These are phyloP conservation scores for Zaprionus gabonicus DNA, from an alignment of 1,140 invertebrate species.

Conservation along the genomic window DNA sequence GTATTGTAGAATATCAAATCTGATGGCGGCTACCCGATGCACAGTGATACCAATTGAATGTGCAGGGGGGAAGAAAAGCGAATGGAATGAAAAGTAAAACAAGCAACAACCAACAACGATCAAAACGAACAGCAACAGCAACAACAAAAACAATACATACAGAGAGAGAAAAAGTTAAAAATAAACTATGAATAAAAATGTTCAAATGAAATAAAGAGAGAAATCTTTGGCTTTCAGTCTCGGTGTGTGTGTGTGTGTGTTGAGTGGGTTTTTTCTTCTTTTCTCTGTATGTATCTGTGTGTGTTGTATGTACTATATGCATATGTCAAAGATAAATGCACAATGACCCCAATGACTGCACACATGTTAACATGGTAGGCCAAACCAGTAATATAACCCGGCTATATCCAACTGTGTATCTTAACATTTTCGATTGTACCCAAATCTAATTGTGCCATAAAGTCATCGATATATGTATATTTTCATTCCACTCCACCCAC, in stretches of 20 bases:
- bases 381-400: background rate
- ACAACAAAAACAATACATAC: constrained; percentile 41
- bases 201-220: constrained; percentile 53
- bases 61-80: constrained; percentile 16
- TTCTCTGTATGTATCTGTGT: constrained; percentile 18
- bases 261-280: constrained; percentile 4
- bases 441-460: too few relatives aligned
- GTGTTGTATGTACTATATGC: constrained; percentile 18
- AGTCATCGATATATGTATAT: too few relatives aligned
- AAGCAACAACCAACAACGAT: constrained; percentile 15
- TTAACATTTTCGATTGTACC: background rate
- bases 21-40: constrained; percentile 5
- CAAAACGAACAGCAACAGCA: constrained; percentile 20
- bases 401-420: constrained; percentile 10
- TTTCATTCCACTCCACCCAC: too few relatives aligned
- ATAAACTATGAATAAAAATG: constrained; percentile 80
- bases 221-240: constrained; percentile 40
- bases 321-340: constrained; percentile 52
- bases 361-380: constrained; percentile 21
- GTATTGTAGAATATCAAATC: constrained; percentile 11
- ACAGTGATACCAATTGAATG: constrained; percentile 39
- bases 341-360: constrained; percentile 40
- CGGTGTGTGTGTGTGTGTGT: constrained; percentile 17
- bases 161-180: constrained; percentile 67
- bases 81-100: constrained; percentile 47